Evolutionary conservation across 2,888 invertebrate species (phyloP), one percentile per base, ranked within the genome.

Genomic region (Sericinus montela): DNA sequence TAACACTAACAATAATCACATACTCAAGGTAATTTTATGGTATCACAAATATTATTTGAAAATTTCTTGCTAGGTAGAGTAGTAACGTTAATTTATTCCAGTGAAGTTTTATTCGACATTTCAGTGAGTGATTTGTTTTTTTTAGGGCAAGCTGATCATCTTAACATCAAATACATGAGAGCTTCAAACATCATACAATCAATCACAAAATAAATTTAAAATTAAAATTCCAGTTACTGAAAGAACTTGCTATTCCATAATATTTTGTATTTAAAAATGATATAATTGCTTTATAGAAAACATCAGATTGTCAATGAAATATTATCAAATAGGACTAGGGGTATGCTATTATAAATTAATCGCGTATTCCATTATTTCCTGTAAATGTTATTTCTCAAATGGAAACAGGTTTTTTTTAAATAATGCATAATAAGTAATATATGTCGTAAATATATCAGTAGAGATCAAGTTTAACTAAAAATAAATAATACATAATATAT

Each of bases 111-210:
- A n/a, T n/a, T n/a, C n/a, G n/a, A n/a, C n/a, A n/a, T n/a, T n/a
- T n/a, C n/a, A n/a, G n/a, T n/a, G n/a, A n/a, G n/a, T n/a, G n/a
- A n/a, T n/a, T n/a, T n/a, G n/a, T n/a, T n/a, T n/a, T n/a, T n/a
- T n/a, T n/a, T n/a, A n/a, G n/a, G n/a, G n/a, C n/a, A n/a, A 58
- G 63, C 68, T 79, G 75, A 73, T 69, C 75, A 67, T 63, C 65
- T 63, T 71, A 72, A 75, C 68, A 68, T 62, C 63, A 55, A 57
- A 63, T 64, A 76, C 65, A 73, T 65, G 75, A 78, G 80, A 77
- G 77, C 71, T 66, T 73, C 67, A 62, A 66, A 69, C 66, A 70
- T 66, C 66, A 62, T 62, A 66, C 67, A 67, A 55, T 63, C 67
- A 67, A 55, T 63, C 65, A 67, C 63, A 65, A 59, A 60, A 60